Evolutionary conservation across 2,797 vertebrate species (phyloP), one percentile per base, ranked within the genome.

Genomic region (Platyrinchus mystaceus): DNA sequence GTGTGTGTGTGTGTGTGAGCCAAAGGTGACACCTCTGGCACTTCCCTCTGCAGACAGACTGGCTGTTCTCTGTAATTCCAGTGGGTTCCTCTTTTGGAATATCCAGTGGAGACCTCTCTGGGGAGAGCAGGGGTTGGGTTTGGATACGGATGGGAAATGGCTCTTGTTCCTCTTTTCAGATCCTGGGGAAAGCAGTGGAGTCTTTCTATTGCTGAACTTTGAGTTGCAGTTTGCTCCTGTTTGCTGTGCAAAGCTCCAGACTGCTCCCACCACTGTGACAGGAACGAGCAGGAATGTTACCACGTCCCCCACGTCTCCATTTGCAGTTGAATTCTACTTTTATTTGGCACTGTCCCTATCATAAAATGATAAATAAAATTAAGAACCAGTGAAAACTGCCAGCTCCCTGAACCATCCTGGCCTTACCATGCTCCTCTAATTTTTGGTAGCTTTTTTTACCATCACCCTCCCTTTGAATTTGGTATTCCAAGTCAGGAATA

Each of bases 201-300:
- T 13, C 81, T 85, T 90, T 92, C 89, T 93, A 92, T 87, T 90
- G 79, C 76, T 95, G 85, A 92, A 93, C 87, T 95, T 95, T 93
- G 91, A 84, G 21, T 92, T 66, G 44, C 58, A 76, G 55, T 58
- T 86, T 55, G 73, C 83, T 88, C 15, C 50, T 46, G 58, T 32
- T 58, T 19, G 47, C 64, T 28, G 7, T 16, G 41, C 53, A 59
- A 46, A 34, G 55, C 39, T 53, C 66, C 68, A 34, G 13, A 21
- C 23, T 58, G n/a, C 58, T 60, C 24, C 37, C 60, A 53, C 56
- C 60, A 8, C 9, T 36, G 63, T 7, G 66, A 36, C 52, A 50
- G 84, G 26, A 9, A 24, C 5, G 24, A 85, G 52, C 13, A 47
- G 79, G 55, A 32, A 47, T 78, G 66, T 27, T 20, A n/a, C n/a